Evolutionary conservation across 1,140 invertebrate species (phyloP), one percentile per base, ranked within the genome.

Genomic region (Galendromus occidentalis): DNA sequence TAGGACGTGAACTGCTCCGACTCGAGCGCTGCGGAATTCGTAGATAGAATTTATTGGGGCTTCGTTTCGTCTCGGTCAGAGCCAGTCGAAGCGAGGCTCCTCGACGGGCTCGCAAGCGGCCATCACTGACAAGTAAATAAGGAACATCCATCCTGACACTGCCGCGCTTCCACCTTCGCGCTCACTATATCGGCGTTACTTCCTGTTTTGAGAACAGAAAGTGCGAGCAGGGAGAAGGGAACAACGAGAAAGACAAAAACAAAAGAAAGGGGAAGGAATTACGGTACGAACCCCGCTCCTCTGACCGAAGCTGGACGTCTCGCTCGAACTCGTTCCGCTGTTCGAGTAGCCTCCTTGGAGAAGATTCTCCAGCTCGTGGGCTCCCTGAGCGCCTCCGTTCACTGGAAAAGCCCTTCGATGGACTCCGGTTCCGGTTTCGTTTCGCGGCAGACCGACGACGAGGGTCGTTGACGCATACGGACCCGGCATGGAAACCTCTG

Each of bases 271-370:
- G 9, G 9, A 9, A 9, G 33, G 9, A 39, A 39, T 4, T 39
- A 39, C 33, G 9, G 4, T 29, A 59, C 51, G 17, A 17, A 59
- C 51, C 51, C 51, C 51, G 22, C 51, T 59, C 33, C 51, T 17
- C 33, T 59, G 25, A 22, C 51, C 51, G 51, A 59, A 59, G 22
- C 51, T 59, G 14, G 51, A 59, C 14, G 51, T 59, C 33, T 59
- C 51, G 22, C 51, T 59, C 6, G 51, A 59, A 33, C 51, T 59
- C 33, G 51, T 29, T 25, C 25, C 51, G 33, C 51, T 59, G 51
- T 59, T 59, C 25, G 51, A 59, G 20, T 59, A 59, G 17, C 51
- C 51, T 17, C 51, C 33, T 25, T 59, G 51, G 25, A 59, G 22
- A 18, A 59, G 51, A 22, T 59, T 59, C 9, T 59, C 51, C 25